Evolutionary conservation across 2,797 vertebrate species (phyloP).

Genomic region (Balearica regulorum): DNA sequence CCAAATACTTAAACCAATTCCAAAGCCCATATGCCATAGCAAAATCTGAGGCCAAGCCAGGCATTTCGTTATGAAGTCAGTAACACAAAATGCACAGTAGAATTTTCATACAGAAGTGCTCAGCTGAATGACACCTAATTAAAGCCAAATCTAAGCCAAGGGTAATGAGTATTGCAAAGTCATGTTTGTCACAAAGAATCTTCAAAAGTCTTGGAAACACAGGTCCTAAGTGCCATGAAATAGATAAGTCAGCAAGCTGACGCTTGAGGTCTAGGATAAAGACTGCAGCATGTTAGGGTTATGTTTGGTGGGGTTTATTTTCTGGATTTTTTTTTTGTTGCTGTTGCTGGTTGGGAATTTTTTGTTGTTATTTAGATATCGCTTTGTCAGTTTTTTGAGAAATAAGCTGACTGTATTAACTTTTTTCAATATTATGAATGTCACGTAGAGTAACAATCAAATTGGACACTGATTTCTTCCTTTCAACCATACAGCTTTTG

Average conservation of each 20-base stretch:
- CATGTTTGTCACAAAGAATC: background rate
- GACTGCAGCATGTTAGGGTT: background rate
- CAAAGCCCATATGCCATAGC: background rate
- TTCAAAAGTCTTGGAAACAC: background rate
- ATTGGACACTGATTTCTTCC: background rate
- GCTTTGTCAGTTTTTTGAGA: background rate
- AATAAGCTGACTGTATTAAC: background rate
- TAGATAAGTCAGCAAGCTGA: background rate
- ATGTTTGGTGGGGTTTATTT: background rate
- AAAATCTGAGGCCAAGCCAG: background rate
- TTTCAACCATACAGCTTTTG: background rate
- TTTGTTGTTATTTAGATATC: background rate
- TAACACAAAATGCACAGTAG: background rate
- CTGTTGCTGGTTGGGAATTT: background rate
- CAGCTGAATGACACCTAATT: background rate
- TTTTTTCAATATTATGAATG: background rate
- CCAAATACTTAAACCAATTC: background rate
- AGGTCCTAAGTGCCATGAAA: background rate
- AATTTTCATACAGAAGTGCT: background rate
- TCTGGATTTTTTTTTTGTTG: background rate
- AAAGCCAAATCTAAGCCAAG: background rate
- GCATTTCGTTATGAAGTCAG: background rate
- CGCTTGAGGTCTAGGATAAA: background rate
- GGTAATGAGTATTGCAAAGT: background rate
- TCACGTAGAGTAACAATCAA: background rate